These are phyloP conservation scores for Mastacembelus armatus DNA, from an alignment of 2,797 vertebrate species.

Conservation along the genomic window DNA sequence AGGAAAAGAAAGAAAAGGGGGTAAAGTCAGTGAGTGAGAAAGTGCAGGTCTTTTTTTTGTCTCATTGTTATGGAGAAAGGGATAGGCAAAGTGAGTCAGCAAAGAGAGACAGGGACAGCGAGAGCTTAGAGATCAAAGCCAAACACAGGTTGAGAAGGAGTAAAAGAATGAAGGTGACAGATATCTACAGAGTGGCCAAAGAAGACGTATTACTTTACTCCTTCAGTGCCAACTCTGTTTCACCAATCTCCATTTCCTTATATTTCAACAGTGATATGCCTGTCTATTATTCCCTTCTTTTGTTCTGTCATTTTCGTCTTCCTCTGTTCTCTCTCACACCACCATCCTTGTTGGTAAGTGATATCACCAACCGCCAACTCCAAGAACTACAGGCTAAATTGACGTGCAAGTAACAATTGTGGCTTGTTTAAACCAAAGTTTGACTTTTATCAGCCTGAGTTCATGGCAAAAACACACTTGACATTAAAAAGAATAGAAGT, in stretches of 20 bases:
- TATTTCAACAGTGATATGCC: constrained; percentile 44
- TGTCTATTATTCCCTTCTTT: constrained; percentile 38
- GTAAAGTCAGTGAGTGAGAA: constrained; percentile 51
- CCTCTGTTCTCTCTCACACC: constrained; percentile 37
- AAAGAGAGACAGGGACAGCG: constrained; percentile 59
- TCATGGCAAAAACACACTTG: background rate
- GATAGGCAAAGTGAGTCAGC: constrained; percentile 67
- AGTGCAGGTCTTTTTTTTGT: constrained; percentile 68
- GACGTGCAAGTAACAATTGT: constrained; percentile 17
- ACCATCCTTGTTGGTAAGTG: constrained; percentile 46
- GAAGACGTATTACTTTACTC: constrained; percentile 69
- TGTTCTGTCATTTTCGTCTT: constrained; percentile 43
- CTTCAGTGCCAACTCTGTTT: constrained; percentile 62
- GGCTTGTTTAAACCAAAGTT: constrained; percentile 16
- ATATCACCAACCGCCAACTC: constrained; percentile 43
- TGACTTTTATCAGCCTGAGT: background rate
- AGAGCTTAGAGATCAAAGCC: constrained; percentile 67
- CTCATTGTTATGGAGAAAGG: constrained; percentile 67
- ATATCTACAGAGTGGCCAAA: constrained; percentile 58
- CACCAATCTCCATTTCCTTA: constrained; percentile 60
- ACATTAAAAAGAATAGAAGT: background rate
- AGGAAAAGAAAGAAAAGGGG: constrained; percentile 43
- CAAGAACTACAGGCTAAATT: constrained; percentile 32
- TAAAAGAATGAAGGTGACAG: constrained; percentile 39
- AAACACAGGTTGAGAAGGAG: constrained; percentile 53